These are phyloP conservation scores for Phasianus colchicus DNA, from an alignment of 2,113 vertebrate genomes.

Conservation along the genomic window DNA sequence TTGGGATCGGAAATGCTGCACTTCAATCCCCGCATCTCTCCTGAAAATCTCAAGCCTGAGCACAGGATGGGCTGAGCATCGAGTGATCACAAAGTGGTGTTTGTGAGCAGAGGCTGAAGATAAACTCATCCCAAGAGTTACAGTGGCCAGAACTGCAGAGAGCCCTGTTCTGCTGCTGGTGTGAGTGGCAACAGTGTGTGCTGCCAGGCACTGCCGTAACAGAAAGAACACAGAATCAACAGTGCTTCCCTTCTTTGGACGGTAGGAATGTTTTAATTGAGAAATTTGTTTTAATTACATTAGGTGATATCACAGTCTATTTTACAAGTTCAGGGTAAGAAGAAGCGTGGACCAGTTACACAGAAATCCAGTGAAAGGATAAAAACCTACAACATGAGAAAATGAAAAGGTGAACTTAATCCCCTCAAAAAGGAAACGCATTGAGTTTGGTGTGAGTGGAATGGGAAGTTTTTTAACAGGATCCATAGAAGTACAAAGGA, in stretches of 20 bases:
- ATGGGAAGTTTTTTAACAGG: not conserved
- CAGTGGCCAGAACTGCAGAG: fast-evolving
- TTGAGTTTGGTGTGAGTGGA: slow-evolving; percentile 9
- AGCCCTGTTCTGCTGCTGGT: not conserved
- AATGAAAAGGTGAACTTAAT: slow-evolving; percentile 58
- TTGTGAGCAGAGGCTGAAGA: not conserved
- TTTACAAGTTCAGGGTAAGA: slow-evolving; percentile 80
- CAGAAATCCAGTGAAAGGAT: slow-evolving; percentile 66
- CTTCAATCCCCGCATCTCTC: not conserved
- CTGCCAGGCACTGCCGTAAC: not conserved
- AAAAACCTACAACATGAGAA: slow-evolving; percentile 71
- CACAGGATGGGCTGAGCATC: fast-evolving
- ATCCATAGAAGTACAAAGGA: slow-evolving; percentile 63
- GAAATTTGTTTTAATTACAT: slow-evolving; percentile 80
- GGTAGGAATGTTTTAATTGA: slow-evolving; percentile 81
- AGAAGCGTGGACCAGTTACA: slow-evolving; percentile 72
- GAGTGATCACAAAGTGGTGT: fast-evolving
- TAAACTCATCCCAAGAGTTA: not conserved
- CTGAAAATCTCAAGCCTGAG: not conserved
- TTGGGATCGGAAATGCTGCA: not conserved
- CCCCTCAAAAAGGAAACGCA: not conserved
- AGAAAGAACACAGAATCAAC: slow-evolving; percentile 1
- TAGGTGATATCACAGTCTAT: slow-evolving; percentile 82
- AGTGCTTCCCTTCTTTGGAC: slow-evolving; percentile 65
- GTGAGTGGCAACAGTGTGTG: fast-evolving